Percentiles rank a stretch among this genome's conserved stretches.
Evolutionary conservation across 2,113 vertebrate genomes (phyloP).

Genomic region (Istiophorus platypterus): DNA sequence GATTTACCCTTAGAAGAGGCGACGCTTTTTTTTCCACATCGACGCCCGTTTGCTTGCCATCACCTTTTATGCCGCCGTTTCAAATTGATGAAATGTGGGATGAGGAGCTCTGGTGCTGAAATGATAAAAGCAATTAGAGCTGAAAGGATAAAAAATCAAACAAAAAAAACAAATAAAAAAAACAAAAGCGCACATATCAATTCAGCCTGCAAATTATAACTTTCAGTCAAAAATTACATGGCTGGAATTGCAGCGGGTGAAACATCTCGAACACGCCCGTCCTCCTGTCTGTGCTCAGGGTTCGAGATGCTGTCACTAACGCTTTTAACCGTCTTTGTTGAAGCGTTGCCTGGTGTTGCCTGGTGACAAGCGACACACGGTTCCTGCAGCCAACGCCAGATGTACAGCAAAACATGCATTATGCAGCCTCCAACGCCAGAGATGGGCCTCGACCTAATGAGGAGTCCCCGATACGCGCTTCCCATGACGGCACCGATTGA

Average conservation of each 20-base stretch:
- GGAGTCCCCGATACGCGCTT: background rate
- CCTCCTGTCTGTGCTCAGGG: no score
- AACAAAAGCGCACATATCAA: no score
- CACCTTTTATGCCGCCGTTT: background rate
- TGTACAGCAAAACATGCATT: background rate
- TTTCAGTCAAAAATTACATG: background rate
- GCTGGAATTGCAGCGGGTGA: background rate
- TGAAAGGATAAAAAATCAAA: background rate
- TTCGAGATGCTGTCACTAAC: no score
- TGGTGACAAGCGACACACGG: no score
- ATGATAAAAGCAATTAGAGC: background rate
- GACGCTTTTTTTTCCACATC: background rate
- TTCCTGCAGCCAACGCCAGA: background rate
- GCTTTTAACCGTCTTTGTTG: no score
- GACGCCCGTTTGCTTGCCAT: no score
- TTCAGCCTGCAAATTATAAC: background rate
- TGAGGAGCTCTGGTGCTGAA: background rate
- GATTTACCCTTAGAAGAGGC: background rate
- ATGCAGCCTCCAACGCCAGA: background rate
- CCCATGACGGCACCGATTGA: slow-evolving; percentile 6
- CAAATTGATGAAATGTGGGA: background rate
- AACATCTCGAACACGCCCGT: background rate
- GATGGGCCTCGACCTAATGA: slow-evolving; percentile 9
- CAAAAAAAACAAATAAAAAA: no score
- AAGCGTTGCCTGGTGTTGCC: no score